phyloP scores from a whole-genome alignment of 2,888 invertebrate genomes.

The Trilocha varians region DNA sequence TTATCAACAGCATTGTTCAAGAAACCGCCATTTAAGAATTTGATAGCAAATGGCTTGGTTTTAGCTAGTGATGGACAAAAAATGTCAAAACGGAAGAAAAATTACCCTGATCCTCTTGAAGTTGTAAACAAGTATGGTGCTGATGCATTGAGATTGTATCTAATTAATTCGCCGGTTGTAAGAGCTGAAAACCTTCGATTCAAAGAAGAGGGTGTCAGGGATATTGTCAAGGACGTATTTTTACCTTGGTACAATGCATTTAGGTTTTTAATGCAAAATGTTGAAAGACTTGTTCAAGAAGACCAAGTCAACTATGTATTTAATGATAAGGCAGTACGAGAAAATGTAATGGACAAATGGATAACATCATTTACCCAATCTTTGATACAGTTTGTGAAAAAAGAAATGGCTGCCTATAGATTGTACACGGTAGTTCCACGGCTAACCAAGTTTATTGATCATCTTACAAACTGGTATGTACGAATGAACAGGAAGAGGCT shows the following conservation, averaged over 20 bases:
- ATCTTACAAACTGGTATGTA: conserved; percentile 99
- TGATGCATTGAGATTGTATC: conserved; percentile 95
- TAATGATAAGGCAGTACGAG: conserved; percentile 65
- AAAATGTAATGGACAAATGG: conserved; percentile 97
- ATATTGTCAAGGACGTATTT: conserved; percentile 97
- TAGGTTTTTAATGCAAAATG: conserved; percentile 94
- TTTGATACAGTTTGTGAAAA: conserved; percentile 87
- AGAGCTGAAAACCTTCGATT: conserved; percentile 96
- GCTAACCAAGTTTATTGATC: conserved; percentile 96
- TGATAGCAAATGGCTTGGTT: conserved; percentile 96
- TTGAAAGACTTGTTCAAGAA: conserved; percentile 84
- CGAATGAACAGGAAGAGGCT: conserved; percentile 95
- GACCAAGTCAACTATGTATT: conserved; percentile 71
- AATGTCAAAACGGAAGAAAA: conserved; percentile 99
- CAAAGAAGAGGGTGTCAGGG: conserved; percentile 97
- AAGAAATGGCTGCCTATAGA: conserved; percentile 95
- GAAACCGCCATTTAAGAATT: conserved; percentile 97
- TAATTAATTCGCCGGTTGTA: conserved; percentile 98
- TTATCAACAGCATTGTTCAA: conserved; percentile 96
- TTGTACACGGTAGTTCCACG: conserved; percentile 96
- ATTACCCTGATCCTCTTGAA: conserved; percentile 97
- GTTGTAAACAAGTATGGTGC: conserved; percentile 95
- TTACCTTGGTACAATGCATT: conserved; percentile 97
- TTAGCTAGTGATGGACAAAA: conserved; percentile 98
- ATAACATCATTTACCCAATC: conserved; percentile 97